A percentile compares a stretch with the other conserved stretches of the same genome.
Evolutionary conservation across 2,797 vertebrate species (phyloP).

Genomic region (Paramormyrops hopkinsi): DNA sequence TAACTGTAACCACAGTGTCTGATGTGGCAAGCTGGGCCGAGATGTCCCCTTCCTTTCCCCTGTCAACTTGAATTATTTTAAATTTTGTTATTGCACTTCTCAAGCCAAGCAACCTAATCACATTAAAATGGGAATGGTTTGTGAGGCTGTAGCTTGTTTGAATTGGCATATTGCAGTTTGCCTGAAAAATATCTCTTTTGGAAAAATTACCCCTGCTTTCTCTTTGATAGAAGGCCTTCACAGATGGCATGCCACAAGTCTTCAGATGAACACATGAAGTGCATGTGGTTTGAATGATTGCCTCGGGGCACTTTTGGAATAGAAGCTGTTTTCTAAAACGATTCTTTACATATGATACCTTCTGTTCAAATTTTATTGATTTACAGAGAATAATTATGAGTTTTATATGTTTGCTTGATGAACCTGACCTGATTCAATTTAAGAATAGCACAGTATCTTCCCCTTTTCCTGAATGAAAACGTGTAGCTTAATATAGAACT

Average conservation of each 20-base stretch:
- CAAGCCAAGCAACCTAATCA: constrained; percentile 13
- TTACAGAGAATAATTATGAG: not conserved
- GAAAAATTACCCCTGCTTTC: not conserved
- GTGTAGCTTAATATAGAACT: not conserved
- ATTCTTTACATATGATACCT: constrained; percentile 18
- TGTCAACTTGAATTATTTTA: constrained; percentile 20
- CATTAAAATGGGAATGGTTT: constrained; percentile 17
- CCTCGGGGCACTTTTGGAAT: not conserved
- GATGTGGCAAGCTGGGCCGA: not conserved
- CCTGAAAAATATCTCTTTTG: constrained; percentile 13
- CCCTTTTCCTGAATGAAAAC: not conserved
- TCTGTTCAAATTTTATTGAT: not conserved
- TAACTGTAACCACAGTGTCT: not conserved
- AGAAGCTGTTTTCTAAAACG: constrained; percentile 3
- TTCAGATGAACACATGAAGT: not conserved
- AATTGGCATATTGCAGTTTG: constrained; percentile 21
- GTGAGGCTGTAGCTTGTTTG: constrained; percentile 19
- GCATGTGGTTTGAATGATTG: not conserved
- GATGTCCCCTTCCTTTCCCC: not conserved
- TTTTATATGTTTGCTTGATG: not conserved
- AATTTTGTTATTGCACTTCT: constrained; percentile 20
- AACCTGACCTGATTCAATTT: not conserved
- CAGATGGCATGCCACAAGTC: constrained; percentile 7
- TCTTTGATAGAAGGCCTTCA: constrained; percentile 14
- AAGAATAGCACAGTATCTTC: not conserved